phyloP scores from a whole-genome alignment of 2,888 invertebrate genomes.

The Criorhina ranunculi region DNA sequence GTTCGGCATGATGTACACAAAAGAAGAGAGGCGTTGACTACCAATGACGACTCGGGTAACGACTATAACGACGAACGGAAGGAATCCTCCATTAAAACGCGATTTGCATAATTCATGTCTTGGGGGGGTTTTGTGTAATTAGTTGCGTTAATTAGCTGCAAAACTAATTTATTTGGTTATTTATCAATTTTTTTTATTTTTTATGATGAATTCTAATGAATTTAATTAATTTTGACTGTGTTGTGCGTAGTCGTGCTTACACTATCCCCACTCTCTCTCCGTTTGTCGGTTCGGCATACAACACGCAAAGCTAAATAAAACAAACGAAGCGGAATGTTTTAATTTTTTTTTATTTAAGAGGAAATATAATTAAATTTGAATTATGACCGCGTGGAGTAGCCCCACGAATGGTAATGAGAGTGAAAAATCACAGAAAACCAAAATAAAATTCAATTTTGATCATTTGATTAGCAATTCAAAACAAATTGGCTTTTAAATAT shows the following conservation, averaged over 20 bases:
- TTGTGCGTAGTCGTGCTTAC: not conserved
- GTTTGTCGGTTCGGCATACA: not conserved
- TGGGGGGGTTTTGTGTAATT: slow-evolving; percentile 70
- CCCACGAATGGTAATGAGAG: slow-evolving; percentile 39
- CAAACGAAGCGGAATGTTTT: slow-evolving; percentile 44
- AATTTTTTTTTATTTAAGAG: slow-evolving; percentile 31
- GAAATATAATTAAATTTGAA: slow-evolving; percentile 67
- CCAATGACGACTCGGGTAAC: slow-evolving; percentile 5
- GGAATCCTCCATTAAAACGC: slow-evolving; percentile 26
- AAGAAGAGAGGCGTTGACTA: not conserved
- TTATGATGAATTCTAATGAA: slow-evolving; percentile 45
- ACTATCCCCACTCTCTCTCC: not conserved
- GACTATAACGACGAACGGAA: slow-evolving; percentile 3
- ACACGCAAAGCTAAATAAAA: slow-evolving; percentile 7
- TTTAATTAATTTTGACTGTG: slow-evolving; percentile 64
- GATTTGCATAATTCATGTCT: slow-evolving; percentile 74
- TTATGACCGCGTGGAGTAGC: slow-evolving; percentile 50
- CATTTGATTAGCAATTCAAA: slow-evolving; percentile 74
- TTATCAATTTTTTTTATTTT: slow-evolving; percentile 45
- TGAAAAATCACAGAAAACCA: slow-evolving; percentile 50
- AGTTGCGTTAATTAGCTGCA: slow-evolving; percentile 72
- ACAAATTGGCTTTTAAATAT: slow-evolving; percentile 65
- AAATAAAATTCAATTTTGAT: slow-evolving; percentile 60
- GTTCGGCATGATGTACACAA: too few relatives aligned
- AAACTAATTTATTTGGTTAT: slow-evolving; percentile 74